phyloP scores from a whole-genome alignment of 2,113 vertebrate genomes.

The Mirounga angustirostris region DNA sequence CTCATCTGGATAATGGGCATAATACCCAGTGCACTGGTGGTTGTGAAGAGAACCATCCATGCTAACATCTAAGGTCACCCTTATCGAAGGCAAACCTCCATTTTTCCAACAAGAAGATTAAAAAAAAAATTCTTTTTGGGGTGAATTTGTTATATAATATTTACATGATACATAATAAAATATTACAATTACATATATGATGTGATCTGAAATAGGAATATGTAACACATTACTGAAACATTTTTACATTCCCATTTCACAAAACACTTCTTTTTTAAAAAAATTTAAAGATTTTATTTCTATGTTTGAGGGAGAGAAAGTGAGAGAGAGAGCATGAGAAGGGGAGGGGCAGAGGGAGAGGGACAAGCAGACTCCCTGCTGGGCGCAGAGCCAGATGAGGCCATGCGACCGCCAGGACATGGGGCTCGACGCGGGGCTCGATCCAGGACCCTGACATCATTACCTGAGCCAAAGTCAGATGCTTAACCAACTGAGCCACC shows the following conservation, averaged over 20 bases:
- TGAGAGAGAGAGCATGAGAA: not conserved
- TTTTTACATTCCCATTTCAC: not conserved
- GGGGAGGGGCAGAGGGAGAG: not conserved
- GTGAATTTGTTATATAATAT: not conserved
- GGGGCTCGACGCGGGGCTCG: not conserved
- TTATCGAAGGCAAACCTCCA: not conserved
- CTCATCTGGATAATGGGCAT: not conserved
- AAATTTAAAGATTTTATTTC: not conserved
- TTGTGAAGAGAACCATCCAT: not conserved
- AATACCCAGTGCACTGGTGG: accelerated
- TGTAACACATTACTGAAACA: not conserved
- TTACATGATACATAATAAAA: not conserved
- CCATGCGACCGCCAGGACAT: not conserved
- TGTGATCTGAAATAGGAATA: not conserved
- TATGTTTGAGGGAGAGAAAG: not conserved
- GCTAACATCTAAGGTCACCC: not conserved
- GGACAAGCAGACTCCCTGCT: not conserved
- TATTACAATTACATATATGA: not conserved
- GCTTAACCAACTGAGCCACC: not conserved
- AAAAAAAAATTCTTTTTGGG: not conserved
- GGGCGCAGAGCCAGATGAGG: not conserved
- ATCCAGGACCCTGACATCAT: not conserved
- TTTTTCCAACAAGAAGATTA: not conserved
- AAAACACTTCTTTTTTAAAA: not conserved
- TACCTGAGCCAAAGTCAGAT: not conserved